A percentile compares a stretch with the other conserved stretches of the same genome.
Conservation (phyloP, 2,888 invertebrate genomes). For the Agriotes lineatus region DNA sequence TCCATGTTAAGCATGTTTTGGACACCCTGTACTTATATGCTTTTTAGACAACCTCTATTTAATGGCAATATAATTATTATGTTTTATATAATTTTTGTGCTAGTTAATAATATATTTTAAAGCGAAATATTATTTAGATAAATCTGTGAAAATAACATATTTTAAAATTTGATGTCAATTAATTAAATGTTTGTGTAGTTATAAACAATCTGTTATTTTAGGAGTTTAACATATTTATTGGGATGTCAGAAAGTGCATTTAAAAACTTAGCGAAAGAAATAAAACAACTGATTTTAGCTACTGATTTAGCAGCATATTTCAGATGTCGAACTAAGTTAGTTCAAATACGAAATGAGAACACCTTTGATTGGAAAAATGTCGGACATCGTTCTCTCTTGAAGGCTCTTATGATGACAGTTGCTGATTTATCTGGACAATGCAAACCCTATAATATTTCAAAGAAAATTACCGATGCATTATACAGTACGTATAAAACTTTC, state of each 20-base stretch:
- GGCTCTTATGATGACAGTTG: conserved; percentile 72
- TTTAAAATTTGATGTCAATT: no score
- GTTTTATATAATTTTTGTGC: no score
- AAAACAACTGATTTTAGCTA: conserved; percentile 71
- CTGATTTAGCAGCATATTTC: conserved; percentile 72
- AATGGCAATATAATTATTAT: no score
- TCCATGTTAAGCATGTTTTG: no score
- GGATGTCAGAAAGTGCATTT: conserved; percentile 63
- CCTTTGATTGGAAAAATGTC: conserved; percentile 68
- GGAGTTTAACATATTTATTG: conserved; percentile 69
- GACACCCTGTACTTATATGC: no score
- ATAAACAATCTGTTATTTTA: no score
- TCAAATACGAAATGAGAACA: conserved; percentile 67
- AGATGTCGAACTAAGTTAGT: conserved; percentile 69
- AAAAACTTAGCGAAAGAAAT: conserved; percentile 68
- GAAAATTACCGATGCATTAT: conserved; percentile 68
- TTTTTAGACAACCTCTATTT: no score
- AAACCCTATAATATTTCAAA: conserved; percentile 72
- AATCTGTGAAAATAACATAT: no score
- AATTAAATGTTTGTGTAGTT: no score
- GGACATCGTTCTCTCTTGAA: conserved; percentile 70
- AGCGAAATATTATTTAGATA: no score
- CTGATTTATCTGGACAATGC: conserved; percentile 72
- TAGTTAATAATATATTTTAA: no score
- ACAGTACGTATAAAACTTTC: no score